These are phyloP conservation scores for Vireo griseus DNA, from an alignment of 2,797 vertebrate genomes.

Conservation along the genomic window DNA sequence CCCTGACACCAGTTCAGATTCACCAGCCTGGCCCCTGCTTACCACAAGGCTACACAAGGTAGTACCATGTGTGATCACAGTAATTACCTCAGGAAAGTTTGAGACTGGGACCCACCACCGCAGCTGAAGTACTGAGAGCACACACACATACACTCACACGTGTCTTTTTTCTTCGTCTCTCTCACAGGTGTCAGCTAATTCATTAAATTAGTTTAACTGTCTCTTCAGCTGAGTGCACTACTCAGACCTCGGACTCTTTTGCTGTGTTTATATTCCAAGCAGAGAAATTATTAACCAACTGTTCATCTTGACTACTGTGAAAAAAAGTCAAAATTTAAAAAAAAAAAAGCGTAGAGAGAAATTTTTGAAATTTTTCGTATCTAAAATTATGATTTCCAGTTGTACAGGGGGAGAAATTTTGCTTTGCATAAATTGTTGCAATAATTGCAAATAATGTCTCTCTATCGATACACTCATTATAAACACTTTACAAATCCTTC, in stretches of 20 bases:
- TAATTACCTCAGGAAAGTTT: rapidly evolving
- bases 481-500: not conserved
- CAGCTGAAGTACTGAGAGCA: not conserved
- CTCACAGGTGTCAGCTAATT: not conserved
- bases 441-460: not conserved
- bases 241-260: not conserved
- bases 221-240: not conserved
- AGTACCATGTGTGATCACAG: rapidly evolving
- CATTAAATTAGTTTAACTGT: rapidly evolving
- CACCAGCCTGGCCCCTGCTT: not conserved
- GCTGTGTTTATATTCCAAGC: not conserved
- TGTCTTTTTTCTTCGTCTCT: rapidly evolving
- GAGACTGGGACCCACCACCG: not conserved
- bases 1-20: not conserved
- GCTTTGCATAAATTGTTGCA: not conserved
- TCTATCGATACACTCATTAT: not conserved
- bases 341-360: not conserved
- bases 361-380: not conserved
- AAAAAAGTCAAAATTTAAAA: not conserved
- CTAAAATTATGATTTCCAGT: not conserved
- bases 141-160: rapidly evolving
- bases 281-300: not conserved
- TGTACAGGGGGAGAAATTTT: not conserved
- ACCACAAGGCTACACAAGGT: rapidly evolving
- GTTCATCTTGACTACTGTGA: not conserved